phyloP scores from a whole-genome alignment of 1,140 invertebrate genomes.

The Temnothorax nylanderi region DNA sequence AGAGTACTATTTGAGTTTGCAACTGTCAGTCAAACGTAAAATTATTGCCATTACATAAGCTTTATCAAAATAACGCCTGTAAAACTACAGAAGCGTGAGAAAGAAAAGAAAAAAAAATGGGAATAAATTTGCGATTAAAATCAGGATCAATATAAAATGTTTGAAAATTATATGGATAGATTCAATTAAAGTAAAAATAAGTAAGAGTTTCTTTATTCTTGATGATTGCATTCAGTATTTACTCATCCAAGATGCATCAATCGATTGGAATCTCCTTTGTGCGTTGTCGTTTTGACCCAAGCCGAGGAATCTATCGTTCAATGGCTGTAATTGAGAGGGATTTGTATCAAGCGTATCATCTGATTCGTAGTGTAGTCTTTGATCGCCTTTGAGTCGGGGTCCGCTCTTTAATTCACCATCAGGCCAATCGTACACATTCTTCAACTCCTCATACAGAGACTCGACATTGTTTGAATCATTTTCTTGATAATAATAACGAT shows the following conservation, averaged over 20 bases:
- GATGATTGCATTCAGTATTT: conserved; percentile 33
- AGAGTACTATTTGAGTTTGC: background rate
- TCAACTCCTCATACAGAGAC: conserved; percentile 64
- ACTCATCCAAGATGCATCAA: conserved; percentile 34
- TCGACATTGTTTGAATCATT: conserved; percentile 32
- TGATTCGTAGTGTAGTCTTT: conserved; percentile 56
- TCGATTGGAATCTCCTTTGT: background rate
- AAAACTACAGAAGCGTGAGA: background rate
- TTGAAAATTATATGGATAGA: background rate
- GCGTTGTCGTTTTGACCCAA: conserved; percentile 23
- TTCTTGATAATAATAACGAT: conserved; percentile 41
- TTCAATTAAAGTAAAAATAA: conserved; percentile 3
- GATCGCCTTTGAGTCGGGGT: conserved; percentile 64
- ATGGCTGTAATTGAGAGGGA: conserved; percentile 18
- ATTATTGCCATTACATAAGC: background rate
- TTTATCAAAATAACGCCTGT: background rate
- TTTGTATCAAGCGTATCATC: conserved; percentile 44
- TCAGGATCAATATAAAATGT: background rate
- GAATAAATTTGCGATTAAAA: background rate
- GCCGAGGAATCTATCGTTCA: conserved; percentile 47
- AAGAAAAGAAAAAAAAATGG: background rate
- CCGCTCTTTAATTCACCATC: conserved; percentile 50
- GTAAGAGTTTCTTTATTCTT: background rate
- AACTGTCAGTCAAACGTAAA: background rate
- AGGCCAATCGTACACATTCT: conserved; percentile 66